A percentile compares a stretch with the other conserved stretches of the same genome.
Evolutionary conservation across 1,140 invertebrate genomes (phyloP).

Genomic region (Rhagoletis zephyria): DNA sequence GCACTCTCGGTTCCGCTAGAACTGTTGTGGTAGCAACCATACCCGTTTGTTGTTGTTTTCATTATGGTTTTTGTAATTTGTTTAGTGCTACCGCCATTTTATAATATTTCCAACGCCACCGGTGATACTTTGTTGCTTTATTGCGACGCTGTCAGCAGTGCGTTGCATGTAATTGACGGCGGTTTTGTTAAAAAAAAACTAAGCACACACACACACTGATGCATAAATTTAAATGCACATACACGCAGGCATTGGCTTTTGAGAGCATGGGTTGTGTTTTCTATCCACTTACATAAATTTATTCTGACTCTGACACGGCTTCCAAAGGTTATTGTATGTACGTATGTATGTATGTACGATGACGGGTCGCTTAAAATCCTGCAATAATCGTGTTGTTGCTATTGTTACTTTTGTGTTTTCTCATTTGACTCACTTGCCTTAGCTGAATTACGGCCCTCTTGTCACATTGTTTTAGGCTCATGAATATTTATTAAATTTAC

Average conservation of each 20-base stretch:
- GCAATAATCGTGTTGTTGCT: neutral
- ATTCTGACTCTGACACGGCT: too few relatives aligned
- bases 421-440: neutral
- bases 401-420: neutral
- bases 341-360: too few relatives aligned
- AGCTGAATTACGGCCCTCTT: neutral
- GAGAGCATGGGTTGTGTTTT: too few relatives aligned
- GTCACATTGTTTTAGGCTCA: constrained; percentile 11
- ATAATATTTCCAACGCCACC: neutral
- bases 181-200: neutral
- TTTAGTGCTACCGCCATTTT: neutral
- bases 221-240: neutral
- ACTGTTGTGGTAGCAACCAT: too few relatives aligned
- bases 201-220: neutral
- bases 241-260: neutral
- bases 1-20: too few relatives aligned
- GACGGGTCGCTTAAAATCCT: neutral
- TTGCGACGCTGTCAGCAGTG: constrained; percentile 7
- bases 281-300: too few relatives aligned
- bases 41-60: neutral
- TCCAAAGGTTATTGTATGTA: too few relatives aligned
- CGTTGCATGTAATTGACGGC: neutral
- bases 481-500: constrained; percentile 28
- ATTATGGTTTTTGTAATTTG: constrained; percentile 14
- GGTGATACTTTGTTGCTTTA: neutral